phyloP scores from a whole-genome alignment of 2,113 vertebrate species.

The Brachirus orientalis region DNA sequence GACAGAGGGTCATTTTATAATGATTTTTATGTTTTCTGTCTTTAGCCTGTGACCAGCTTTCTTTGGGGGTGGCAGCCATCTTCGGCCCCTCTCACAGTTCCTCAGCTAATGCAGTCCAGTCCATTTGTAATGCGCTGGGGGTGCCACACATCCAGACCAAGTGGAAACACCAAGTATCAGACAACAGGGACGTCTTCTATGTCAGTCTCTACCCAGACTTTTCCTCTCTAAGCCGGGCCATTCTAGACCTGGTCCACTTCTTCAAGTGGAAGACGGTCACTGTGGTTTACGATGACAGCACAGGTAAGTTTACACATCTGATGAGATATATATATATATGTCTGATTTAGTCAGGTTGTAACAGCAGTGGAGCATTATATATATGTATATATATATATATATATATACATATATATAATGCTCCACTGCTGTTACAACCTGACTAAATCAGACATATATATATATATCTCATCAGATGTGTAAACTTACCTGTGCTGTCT shows the following conservation, averaged over 20 bases:
- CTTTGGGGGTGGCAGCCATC: constrained; percentile 98
- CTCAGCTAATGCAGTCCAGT: constrained; percentile 98
- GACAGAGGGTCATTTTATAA: too few species aligned
- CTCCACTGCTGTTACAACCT: too few species aligned
- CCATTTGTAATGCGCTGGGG: constrained; percentile 97
- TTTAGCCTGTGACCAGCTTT: constrained; percentile 98
- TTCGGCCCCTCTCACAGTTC: constrained; percentile 98
- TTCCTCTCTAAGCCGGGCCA: constrained; percentile 97
- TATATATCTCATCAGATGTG: too few species aligned
- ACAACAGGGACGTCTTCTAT: constrained; percentile 98
- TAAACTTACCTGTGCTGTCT: constrained; percentile 97
- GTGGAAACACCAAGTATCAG: constrained; percentile 99
- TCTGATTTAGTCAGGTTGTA: too few species aligned
- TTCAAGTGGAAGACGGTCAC: constrained; percentile 99
- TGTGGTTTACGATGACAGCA: constrained; percentile 98
- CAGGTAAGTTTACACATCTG: constrained; percentile 85
- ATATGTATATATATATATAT: too few species aligned
- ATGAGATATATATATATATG: too few species aligned
- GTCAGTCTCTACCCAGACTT: constrained; percentile 98
- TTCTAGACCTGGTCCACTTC: constrained; percentile 98
- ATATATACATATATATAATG: too few species aligned
- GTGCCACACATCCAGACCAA: constrained; percentile 99
- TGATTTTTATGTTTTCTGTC: constrained; percentile 10
- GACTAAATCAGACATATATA: too few species aligned
- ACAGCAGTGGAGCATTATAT: too few species aligned